Conservation (phyloP, 2,888 invertebrate genomes). For the Conomelus anceps region DNA sequence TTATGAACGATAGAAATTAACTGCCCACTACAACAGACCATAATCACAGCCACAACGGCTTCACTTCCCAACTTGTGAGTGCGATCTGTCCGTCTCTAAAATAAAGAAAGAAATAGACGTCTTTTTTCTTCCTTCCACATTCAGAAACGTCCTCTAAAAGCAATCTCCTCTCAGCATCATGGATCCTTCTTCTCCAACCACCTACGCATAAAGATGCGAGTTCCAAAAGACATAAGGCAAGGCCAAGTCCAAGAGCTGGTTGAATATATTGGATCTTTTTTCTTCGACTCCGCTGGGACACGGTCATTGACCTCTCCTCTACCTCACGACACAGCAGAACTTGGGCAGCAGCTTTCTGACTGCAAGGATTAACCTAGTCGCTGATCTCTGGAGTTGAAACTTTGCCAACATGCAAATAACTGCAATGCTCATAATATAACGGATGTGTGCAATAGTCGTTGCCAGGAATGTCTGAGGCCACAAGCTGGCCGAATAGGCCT, state of each 20-base stretch:
- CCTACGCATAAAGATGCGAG: neutral
- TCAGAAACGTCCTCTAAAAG: neutral
- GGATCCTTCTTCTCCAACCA: neutral
- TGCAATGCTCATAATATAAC: neutral
- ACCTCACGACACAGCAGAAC: neutral
- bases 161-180: neutral
- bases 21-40: neutral
- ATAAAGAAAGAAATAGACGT: neutral
- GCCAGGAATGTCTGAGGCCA: neutral
- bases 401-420: neutral
- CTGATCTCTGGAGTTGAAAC: neutral
- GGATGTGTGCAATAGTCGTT: neutral
- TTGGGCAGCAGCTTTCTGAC: neutral
- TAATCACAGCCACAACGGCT: neutral
- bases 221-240: neutral
- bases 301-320: neutral
- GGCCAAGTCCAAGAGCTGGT: neutral
- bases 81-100: neutral
- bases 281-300: neutral
- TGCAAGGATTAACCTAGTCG: neutral
- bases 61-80: neutral
- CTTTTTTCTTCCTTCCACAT: neutral
- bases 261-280: neutral
- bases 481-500: neutral
- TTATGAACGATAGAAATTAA: neutral